A percentile compares a stretch with the other conserved stretches of the same genome.
phyloP scores from a whole-genome alignment of 2,113 vertebrate species.

The Ptychochromis oligacanthus region DNA sequence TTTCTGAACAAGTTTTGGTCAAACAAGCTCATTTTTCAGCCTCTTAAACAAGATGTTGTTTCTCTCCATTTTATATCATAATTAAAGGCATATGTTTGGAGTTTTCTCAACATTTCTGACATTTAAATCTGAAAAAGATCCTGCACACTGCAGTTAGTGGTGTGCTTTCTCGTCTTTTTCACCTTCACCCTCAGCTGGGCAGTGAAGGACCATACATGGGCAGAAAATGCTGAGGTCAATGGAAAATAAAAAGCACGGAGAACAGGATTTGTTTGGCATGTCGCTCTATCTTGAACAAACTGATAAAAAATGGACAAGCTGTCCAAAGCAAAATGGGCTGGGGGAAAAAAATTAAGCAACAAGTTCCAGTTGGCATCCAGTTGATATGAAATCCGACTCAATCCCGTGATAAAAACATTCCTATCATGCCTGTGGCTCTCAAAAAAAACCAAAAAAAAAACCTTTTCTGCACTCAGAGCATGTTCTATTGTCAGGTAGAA shows the following conservation, averaged over 20 bases:
- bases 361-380: not conserved
- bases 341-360: not conserved
- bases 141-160: not conserved
- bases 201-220: not conserved
- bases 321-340: not conserved
- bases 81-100: not conserved
- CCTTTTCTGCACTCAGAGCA: conserved; percentile 13
- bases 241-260: not conserved
- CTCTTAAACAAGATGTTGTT: not conserved
- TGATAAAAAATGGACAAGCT: conserved; percentile 23
- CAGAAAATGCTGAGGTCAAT: conserved; percentile 17
- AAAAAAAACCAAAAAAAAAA: not conserved
- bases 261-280: not conserved
- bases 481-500: conserved; percentile 49
- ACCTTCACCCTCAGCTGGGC: not conserved
- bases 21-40: not conserved
- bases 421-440: conserved; percentile 11
- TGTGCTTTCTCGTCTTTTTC: not conserved
- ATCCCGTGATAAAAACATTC: conserved; percentile 48
- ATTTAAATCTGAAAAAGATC: not conserved
- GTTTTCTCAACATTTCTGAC: not conserved
- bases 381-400: not conserved
- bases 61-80: not conserved
- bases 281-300: conserved; percentile 8
- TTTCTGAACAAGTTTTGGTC: accelerated